Evolutionary conservation across 1,140 invertebrate genomes (phyloP), one percentile per base, ranked within the genome.

Genomic region (Diorhabda elongata): DNA sequence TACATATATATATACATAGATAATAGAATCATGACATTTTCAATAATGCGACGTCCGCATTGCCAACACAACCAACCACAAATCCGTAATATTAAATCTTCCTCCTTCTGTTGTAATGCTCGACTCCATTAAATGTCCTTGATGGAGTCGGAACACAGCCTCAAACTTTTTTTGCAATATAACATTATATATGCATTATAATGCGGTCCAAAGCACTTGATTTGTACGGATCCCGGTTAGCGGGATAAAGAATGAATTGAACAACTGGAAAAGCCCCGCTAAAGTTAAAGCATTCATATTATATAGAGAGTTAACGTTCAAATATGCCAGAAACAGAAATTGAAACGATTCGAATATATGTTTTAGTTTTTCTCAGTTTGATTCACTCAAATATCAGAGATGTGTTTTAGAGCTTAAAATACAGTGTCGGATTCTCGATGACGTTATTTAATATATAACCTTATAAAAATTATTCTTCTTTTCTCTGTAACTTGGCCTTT

Each of bases 131-230:
- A 44, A 62, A 62, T 52, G 47, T 52, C 47, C 47, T 52, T 52
- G 47, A 52, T 52, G 47, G 47, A 52, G 65, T 63, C 58, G 58
- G 73, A 61, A 75, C 71, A 73, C 72, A 73, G 73, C 72, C 66
- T 26, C 67, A 45, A 71, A 77, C 74, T 78, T 80, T 26, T 77
- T 80, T 78, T 77, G 76, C 78, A 75, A 78, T 78, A 80, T 80
- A 78, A 78, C 75, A 78, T 80, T 78, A 80, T 79, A 80, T 80
- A 80, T 80, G 78, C 77, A 80, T 80, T 80, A 80, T 80, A 78
- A 78, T 77, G 77, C 70, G 59, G 75, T 68, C 76, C 78, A 75
- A 66, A 63, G 67, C 64, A 64, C 64, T 71, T 64, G 57, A 68
- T 71, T 67, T 41, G 42, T 45, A 43, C 42, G 58, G 43, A 52